These are phyloP conservation scores for Aleiodes alternator DNA, from an alignment of 2,888 invertebrate genomes.

Conservation along the genomic window DNA sequence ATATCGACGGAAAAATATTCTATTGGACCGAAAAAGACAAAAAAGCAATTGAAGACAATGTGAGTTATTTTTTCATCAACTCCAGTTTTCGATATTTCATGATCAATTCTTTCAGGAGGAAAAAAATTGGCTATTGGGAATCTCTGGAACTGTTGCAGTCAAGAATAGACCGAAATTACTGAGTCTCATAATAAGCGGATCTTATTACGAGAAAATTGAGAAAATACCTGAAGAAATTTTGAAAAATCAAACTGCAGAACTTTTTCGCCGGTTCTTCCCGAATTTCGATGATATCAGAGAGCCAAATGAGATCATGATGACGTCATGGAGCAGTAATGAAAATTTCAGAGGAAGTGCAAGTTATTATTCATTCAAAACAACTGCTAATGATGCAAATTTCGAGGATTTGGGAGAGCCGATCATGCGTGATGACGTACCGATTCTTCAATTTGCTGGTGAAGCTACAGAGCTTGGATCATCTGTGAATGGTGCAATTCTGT, in stretches of 20 bases:
- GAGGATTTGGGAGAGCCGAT: constrained; percentile 78
- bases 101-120: constrained; percentile 58
- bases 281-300: constrained; percentile 76
- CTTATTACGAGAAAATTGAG: constrained; percentile 80
- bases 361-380: constrained; percentile 75
- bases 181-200: constrained; percentile 82
- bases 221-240: constrained; percentile 77
- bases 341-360: constrained; percentile 85
- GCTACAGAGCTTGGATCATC: constrained; percentile 79
- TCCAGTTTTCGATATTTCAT: not conserved
- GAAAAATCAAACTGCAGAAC: constrained; percentile 74
- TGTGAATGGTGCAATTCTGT: constrained; percentile 83
- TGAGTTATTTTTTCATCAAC: constrained; percentile 20
- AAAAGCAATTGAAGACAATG: constrained; percentile 48
- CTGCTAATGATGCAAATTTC: constrained; percentile 75
- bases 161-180: constrained; percentile 80
- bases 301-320: constrained; percentile 75
- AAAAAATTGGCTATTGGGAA: constrained; percentile 79
- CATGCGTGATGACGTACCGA: constrained; percentile 69
- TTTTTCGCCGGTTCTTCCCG: constrained; percentile 77
- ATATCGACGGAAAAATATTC: constrained; percentile 76
- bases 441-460: constrained; percentile 82
- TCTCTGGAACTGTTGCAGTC: constrained; percentile 80
- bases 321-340: constrained; percentile 83
- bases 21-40: constrained; percentile 79